Base-by-base conservation (phyloP, 2,113 vertebrate species). In the Oryzias javanicus region DNA sequence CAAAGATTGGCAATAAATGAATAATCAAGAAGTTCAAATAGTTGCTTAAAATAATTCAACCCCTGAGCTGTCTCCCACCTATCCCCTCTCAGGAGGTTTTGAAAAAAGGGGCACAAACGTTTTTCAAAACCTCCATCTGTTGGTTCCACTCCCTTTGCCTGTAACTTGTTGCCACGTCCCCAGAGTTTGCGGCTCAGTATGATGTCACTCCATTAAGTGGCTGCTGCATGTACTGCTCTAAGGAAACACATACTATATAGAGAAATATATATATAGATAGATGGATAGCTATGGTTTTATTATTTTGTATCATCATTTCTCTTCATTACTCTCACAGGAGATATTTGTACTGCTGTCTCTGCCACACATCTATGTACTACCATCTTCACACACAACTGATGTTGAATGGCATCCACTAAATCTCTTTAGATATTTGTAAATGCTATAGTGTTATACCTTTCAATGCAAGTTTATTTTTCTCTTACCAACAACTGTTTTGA, bases 161-260 rank as follows among this genome's bases (percentile, higher is more conserved):
- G 88, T 90, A 85, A 65, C 83, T 82, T 85, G 64, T 89, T 75
- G 81, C 79, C 86, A 90, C 76, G 50, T 79, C 81, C 76, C 82
- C 79, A 79, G 76, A 74, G 79, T 77, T 86, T 87, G 80, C 78
- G 72, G 83, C 82, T 90, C 88, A 79, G 84, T 88, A 88, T 87
- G 81, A 88, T 64, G 85, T 91, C 89, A 91, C 89, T 91, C 81
- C 84, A 85, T 82, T 85, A 84, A 89, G 88, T 88, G 90, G 83
- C 88, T 91, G 90, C 91, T 93, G 92, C 92, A 93, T 92, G 92
- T 91, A 84, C 80, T 90, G 88, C 88, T 90, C 82, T 88, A 88
- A 90, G 84, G 81, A 93, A 89, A 92, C 88, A 90, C 85, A 83
- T 82, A 91, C 84, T 90, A 91, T 90, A 92, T 90, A 91, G 86